Evolutionary conservation across 2,113 vertebrate species (phyloP).

Genomic region (Dasyurus viverrinus): DNA sequence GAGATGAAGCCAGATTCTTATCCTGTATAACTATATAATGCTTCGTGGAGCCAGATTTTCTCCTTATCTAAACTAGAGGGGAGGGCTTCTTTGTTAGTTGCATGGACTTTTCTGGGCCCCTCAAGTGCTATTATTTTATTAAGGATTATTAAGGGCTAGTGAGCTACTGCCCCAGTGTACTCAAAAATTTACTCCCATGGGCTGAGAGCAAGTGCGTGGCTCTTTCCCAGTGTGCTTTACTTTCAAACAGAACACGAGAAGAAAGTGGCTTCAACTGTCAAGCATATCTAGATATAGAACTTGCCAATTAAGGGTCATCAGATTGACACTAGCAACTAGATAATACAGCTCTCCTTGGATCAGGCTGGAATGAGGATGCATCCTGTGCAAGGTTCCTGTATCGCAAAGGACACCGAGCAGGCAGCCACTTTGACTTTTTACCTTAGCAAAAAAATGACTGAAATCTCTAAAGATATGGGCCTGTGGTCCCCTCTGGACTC

Average conservation of each 20-base stretch:
- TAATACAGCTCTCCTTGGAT: no score
- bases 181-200: conserved; percentile 1
- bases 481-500: background rate
- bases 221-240: background rate
- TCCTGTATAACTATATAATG: conserved; percentile 2
- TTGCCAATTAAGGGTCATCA: background rate
- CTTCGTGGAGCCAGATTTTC: background rate
- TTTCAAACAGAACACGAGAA: background rate
- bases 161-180: conserved; percentile 24
- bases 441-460: background rate
- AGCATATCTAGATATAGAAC: fast-evolving
- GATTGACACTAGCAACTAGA: background rate
- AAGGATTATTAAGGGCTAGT: background rate
- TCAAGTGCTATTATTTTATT: background rate
- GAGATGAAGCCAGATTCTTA: background rate
- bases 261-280: background rate
- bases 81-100: background rate
- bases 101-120: background rate
- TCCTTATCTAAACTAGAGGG: background rate
- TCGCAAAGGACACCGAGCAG: background rate
- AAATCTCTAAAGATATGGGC: background rate
- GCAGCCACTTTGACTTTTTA: background rate
- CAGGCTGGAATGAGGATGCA: background rate
- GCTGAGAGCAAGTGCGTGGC: background rate
- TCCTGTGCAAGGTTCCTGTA: background rate